These are phyloP conservation scores for Halisarca cf. caerulea DNA, from an alignment of 37 sponge, comb jelly and placozoan genomes.

Conservation along the genomic window DNA sequence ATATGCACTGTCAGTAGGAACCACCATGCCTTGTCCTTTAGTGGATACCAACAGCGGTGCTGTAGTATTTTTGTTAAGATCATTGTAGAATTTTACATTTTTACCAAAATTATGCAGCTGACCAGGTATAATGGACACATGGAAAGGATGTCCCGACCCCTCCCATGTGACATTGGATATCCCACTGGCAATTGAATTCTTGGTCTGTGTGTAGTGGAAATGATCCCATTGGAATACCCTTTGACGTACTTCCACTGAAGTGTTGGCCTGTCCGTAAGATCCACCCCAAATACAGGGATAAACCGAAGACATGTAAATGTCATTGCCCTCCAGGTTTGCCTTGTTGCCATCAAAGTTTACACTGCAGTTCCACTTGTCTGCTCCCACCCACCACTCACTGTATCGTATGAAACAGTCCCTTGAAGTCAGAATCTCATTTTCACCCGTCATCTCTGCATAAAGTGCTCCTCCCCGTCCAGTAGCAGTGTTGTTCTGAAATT, in stretches of 20 bases:
- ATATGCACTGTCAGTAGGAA: too few relatives aligned
- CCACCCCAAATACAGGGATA: constrained; percentile 14
- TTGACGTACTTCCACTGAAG: background rate
- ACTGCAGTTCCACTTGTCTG: background rate
- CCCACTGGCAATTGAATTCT: too few relatives aligned
- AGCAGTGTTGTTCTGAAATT: background rate
- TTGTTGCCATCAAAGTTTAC: background rate
- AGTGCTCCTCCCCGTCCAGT: constrained; percentile 7
- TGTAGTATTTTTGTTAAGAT: too few relatives aligned
- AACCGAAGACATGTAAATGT: background rate
- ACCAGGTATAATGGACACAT: too few relatives aligned
- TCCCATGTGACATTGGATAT: too few relatives aligned
- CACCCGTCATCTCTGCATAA: background rate
- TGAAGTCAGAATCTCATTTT: background rate
- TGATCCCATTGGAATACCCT: background rate
- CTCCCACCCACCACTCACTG: background rate
- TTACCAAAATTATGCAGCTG: too few relatives aligned
- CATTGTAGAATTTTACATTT: too few relatives aligned
- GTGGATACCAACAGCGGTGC: too few relatives aligned
- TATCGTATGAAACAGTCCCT: constrained; percentile 8
- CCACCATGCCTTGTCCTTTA: too few relatives aligned
- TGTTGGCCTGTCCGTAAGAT: background rate
- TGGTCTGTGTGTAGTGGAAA: too few relatives aligned
- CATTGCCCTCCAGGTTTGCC: background rate
- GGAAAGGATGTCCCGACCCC: too few relatives aligned